Percentiles rank a stretch among this genome's conserved stretches.
These are phyloP conservation scores for Salminus brasiliensis DNA, from an alignment of 2,113 vertebrate species.

Conservation along the genomic window DNA sequence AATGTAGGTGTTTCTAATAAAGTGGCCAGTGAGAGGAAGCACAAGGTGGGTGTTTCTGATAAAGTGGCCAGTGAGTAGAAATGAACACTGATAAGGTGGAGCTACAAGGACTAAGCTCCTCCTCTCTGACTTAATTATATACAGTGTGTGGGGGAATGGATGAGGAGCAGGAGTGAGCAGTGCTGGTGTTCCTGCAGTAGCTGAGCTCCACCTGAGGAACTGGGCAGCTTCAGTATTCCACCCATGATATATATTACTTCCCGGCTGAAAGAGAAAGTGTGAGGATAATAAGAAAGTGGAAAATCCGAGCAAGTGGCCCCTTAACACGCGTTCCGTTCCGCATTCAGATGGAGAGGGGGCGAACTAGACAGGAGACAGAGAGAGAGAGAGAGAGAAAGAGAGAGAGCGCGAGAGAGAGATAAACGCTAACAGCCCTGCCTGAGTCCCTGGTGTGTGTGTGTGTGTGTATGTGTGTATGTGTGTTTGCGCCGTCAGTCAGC, in stretches of 20 bases:
- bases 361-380: slow-evolving; percentile 8
- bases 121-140: too few relatives aligned
- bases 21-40: too few relatives aligned
- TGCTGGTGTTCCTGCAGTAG: not conserved
- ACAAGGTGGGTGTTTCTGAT: too few relatives aligned
- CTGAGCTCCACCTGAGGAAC: slow-evolving; percentile 36
- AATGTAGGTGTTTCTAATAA: too few relatives aligned
- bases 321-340: slow-evolving; percentile 46
- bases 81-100: too few relatives aligned
- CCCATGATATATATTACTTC: slow-evolving; percentile 49
- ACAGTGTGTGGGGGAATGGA: slow-evolving; percentile 28
- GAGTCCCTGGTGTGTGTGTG: slow-evolving; percentile 29
- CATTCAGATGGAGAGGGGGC: slow-evolving; percentile 51
- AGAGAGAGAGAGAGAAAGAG: slow-evolving; percentile 29
- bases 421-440: slow-evolving; percentile 4
- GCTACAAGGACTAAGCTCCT: too few relatives aligned
- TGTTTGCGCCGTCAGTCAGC: slow-evolving; percentile 21
- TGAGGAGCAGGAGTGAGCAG: slow-evolving; percentile 12
- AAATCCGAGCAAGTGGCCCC: slow-evolving; percentile 54
- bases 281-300: slow-evolving; percentile 56
- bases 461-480: not conserved
- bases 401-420: slow-evolving; percentile 11
- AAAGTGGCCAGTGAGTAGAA: too few relatives aligned
- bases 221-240: slow-evolving; percentile 45
- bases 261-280: slow-evolving; percentile 30